phyloP scores from a whole-genome alignment of 2,113 vertebrate species.

The Telmatochromis sp. region DNA sequence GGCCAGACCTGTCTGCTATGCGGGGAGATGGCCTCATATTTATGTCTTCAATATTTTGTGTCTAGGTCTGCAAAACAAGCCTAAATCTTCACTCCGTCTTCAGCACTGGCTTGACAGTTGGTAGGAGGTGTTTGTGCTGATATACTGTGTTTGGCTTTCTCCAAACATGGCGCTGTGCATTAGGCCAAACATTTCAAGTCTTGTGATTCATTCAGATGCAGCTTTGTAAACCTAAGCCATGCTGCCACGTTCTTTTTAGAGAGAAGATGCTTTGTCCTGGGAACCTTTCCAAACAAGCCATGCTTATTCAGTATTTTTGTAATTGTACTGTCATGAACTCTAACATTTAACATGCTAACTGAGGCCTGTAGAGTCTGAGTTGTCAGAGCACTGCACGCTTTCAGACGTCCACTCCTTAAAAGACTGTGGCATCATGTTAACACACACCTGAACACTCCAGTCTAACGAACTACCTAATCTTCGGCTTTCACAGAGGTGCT shows the following conservation, averaged over 20 bases:
- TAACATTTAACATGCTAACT: background rate
- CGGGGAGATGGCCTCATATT: background rate
- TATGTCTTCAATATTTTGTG: background rate
- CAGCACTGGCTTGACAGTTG: background rate
- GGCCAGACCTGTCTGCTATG: background rate
- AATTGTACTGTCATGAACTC: background rate
- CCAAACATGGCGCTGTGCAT: background rate
- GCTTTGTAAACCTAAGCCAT: background rate
- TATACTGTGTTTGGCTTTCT: background rate
- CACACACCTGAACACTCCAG: background rate
- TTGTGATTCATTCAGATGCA: background rate
- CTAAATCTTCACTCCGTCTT: background rate
- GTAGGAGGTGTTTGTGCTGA: background rate
- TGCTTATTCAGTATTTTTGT: background rate
- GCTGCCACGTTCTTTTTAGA: background rate
- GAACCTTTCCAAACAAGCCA: background rate
- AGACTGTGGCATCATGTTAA: background rate
- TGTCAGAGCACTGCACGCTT: background rate
- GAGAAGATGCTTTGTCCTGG: background rate
- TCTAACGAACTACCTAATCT: background rate
- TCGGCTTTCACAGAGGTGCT: background rate
- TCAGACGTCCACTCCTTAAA: background rate
- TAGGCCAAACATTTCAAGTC: background rate
- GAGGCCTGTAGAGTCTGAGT: background rate
- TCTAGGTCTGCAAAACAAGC: background rate